These are phyloP conservation scores for Drosophila cognata DNA, from an alignment of 2,888 invertebrate species.

Conservation along the genomic window DNA sequence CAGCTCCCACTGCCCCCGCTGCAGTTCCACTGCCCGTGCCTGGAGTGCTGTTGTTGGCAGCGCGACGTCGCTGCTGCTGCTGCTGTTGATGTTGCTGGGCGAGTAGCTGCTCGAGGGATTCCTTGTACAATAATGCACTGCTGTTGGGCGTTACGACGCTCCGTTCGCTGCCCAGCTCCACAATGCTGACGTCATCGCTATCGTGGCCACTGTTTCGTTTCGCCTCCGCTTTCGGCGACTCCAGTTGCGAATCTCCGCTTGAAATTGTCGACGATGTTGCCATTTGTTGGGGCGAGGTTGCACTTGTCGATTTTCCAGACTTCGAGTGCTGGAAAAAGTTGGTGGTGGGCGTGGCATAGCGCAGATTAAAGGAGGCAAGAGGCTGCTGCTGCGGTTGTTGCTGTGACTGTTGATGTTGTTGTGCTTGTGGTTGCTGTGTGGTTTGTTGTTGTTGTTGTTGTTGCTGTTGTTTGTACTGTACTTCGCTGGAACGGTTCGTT, in stretches of 20 bases:
- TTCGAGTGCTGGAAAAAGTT: conserved; percentile 63
- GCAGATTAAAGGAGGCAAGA: conserved; percentile 57
- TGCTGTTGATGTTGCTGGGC: conserved; percentile 47
- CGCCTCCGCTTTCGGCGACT: conserved; percentile 17
- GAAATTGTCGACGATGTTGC: conserved; percentile 67
- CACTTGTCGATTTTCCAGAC: conserved; percentile 60
- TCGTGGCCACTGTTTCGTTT: conserved; percentile 54
- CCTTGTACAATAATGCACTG: conserved; percentile 69
- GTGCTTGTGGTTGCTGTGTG: conserved; percentile 41
- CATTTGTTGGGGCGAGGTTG: conserved; percentile 81
- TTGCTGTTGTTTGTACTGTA: conserved; percentile 70
- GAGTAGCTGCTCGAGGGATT: conserved; percentile 69
- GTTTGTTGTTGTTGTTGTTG: conserved; percentile 30
- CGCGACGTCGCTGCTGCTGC: conserved; percentile 59
- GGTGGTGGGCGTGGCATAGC: conserved; percentile 63
- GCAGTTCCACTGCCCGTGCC: conserved; percentile 19
- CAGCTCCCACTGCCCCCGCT: not conserved
- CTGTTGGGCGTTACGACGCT: conserved; percentile 52
- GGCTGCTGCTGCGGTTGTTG: conserved; percentile 52
- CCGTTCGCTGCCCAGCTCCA: conserved; percentile 59
- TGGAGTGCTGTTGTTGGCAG: conserved; percentile 74
- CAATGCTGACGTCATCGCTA: conserved; percentile 63
- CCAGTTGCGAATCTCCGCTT: conserved; percentile 38
- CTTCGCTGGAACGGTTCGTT: conserved; percentile 62
- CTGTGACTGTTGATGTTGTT: conserved; percentile 49